phyloP scores from a whole-genome alignment of 2,797 vertebrate species.

The Ambastaia sidthimunki region DNA sequence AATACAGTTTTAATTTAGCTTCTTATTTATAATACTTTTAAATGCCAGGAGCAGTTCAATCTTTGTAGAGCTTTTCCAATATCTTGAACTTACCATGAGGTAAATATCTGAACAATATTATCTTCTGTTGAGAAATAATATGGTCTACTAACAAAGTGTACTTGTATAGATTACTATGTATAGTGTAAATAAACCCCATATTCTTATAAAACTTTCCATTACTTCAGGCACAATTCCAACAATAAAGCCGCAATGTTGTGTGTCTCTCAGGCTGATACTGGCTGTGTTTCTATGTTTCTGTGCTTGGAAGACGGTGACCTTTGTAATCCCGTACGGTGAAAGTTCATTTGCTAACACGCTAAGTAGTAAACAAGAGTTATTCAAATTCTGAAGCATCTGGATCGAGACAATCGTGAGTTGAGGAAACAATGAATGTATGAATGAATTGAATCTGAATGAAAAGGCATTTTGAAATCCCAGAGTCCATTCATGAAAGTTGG shows the following conservation, averaged over 20 bases:
- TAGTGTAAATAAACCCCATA: background rate
- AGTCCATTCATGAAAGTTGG: constrained; percentile 25
- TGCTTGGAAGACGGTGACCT: background rate
- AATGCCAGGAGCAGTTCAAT: too few species aligned
- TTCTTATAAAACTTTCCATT: too few species aligned
- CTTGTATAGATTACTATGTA: background rate
- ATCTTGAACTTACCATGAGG: too few species aligned
- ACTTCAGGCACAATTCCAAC: background rate
- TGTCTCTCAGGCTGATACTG: background rate
- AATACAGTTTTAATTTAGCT: too few species aligned
- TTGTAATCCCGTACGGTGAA: background rate
- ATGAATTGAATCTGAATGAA: constrained; percentile 16
- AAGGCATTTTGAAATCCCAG: constrained; percentile 31
- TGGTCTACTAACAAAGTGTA: background rate
- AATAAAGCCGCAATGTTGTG: background rate
- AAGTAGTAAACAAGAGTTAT: background rate
- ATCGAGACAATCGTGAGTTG: background rate
- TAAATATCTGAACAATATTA: too few species aligned
- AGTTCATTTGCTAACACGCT: background rate
- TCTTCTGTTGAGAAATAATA: too few species aligned
- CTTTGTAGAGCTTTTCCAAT: too few species aligned
- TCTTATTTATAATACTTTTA: too few species aligned
- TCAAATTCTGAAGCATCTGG: background rate
- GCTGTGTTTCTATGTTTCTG: background rate
- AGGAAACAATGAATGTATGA: constrained; percentile 8